Evolutionary conservation across 2,888 invertebrate genomes (phyloP).

Genomic region (Helicoverpa assulta): DNA sequence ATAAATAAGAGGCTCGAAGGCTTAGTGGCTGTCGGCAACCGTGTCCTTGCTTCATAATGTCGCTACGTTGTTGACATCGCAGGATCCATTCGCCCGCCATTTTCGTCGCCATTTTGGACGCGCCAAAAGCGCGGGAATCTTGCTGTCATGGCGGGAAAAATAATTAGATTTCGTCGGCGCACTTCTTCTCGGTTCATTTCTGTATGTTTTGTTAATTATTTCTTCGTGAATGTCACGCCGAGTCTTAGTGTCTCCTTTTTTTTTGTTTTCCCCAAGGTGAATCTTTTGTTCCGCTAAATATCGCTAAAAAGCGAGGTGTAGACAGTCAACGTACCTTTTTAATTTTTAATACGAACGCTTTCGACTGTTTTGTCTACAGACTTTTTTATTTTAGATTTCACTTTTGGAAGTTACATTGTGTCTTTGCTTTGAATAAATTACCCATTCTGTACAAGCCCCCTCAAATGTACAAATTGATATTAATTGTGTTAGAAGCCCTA

Average conservation of each 20-base stretch:
- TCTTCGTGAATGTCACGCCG: conserved; percentile 76
- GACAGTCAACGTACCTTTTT: conserved; percentile 66
- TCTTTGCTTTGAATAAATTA: conserved; percentile 61
- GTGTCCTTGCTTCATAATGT: conserved; percentile 85
- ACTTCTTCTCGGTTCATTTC: conserved; percentile 85
- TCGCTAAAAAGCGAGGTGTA: conserved; percentile 71
- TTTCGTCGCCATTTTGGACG: conserved; percentile 77
- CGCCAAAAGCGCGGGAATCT: conserved; percentile 83
- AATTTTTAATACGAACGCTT: conserved; percentile 70
- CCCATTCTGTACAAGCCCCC: conserved; percentile 67
- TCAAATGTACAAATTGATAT: conserved; percentile 85
- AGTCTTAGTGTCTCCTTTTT: conserved; percentile 67
- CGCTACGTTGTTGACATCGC: conserved; percentile 80
- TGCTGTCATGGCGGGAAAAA: conserved; percentile 86
- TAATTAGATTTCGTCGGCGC: conserved; percentile 86
- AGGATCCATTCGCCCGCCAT: conserved; percentile 76
- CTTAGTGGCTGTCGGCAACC: conserved; percentile 83
- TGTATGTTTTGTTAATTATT: conserved; percentile 89
- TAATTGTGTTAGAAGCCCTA: conserved; percentile 86
- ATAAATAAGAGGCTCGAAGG: conserved; percentile 81
- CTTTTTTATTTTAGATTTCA: conserved; percentile 53
- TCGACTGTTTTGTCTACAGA: conserved; percentile 47
- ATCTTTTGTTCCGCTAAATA: conserved; percentile 72
- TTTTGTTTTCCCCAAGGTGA: conserved; percentile 59
- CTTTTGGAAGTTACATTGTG: conserved; percentile 58